A percentile compares a stretch with the other conserved stretches of the same genome.
Evolutionary conservation across 2,113 vertebrate genomes (phyloP).

Genomic region (Propithecus coquereli): DNA sequence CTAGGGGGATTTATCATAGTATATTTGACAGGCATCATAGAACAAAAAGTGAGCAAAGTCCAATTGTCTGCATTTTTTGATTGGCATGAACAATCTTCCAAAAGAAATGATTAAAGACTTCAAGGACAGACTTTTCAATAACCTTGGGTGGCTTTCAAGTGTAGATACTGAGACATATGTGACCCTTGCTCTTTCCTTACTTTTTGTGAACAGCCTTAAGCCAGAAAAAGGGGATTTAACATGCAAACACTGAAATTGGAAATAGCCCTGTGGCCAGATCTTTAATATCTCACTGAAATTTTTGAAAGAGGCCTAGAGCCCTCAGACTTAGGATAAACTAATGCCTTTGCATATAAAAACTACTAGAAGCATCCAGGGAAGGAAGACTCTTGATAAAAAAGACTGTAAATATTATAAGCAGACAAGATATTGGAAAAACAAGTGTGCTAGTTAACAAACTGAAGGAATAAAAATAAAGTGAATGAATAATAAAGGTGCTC

Average conservation of each 20-base stretch:
- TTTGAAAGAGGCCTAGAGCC: not conserved
- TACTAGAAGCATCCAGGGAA: not conserved
- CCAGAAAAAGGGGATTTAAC: not conserved
- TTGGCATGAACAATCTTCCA: not conserved
- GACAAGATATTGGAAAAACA: not conserved
- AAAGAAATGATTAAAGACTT: not conserved
- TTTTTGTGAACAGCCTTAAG: not conserved
- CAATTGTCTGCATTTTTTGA: not conserved
- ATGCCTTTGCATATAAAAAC: not conserved
- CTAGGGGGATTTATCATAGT: not conserved
- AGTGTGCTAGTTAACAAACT: not conserved
- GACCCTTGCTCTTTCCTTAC: not conserved
- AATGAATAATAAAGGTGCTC: not conserved
- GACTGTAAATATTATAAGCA: not conserved
- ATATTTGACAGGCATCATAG: not conserved
- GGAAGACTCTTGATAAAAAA: not conserved
- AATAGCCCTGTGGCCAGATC: not conserved
- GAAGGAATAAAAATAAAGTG: not conserved
- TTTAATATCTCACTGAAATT: not conserved
- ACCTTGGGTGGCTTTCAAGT: not conserved
- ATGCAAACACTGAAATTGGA: not conserved
- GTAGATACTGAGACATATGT: not conserved
- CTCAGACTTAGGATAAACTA: not conserved
- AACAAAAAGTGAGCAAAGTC: not conserved
- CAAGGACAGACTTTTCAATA: not conserved